Evolutionary conservation across 2,113 vertebrate species (phyloP).

Genomic region (Tachuris rubrigastra): DNA sequence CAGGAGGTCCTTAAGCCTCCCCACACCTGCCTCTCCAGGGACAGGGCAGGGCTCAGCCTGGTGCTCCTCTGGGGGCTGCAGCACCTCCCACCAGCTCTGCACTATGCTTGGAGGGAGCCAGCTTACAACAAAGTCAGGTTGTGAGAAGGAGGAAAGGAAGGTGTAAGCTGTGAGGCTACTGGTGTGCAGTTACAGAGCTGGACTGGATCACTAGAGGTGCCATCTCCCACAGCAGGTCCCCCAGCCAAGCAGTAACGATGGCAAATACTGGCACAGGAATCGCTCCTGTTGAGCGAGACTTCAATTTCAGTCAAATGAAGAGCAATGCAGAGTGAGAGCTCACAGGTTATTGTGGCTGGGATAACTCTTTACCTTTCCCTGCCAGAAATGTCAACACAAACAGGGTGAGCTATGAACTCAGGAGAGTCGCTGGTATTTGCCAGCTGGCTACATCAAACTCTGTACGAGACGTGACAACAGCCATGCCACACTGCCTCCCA

Average conservation of each 20-base stretch:
- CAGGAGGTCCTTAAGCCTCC: background rate
- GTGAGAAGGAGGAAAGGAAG: background rate
- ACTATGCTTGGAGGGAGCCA: background rate
- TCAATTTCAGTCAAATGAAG: background rate
- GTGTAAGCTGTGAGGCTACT: background rate
- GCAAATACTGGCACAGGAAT: background rate
- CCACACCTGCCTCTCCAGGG: background rate
- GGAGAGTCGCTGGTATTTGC: slow-evolving; percentile 10
- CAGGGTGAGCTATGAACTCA: slow-evolving; percentile 30
- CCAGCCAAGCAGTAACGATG: accelerated
- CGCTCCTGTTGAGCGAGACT: background rate
- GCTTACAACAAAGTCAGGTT: background rate
- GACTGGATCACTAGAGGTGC: background rate
- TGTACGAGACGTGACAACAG: background rate
- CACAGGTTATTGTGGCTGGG: slow-evolving; percentile 21
- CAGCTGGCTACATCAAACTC: slow-evolving; percentile 29
- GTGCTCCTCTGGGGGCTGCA: background rate
- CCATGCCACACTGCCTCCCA: background rate
- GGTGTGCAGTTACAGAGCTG: background rate
- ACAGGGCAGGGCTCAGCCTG: background rate
- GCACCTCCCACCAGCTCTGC: background rate
- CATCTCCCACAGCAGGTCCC: background rate
- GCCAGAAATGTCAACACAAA: slow-evolving; percentile 46
- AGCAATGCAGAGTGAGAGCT: background rate
- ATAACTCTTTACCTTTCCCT: slow-evolving; percentile 45